phyloP scores from a whole-genome alignment of 2,888 invertebrate genomes.

The Brachyptera putata region DNA sequence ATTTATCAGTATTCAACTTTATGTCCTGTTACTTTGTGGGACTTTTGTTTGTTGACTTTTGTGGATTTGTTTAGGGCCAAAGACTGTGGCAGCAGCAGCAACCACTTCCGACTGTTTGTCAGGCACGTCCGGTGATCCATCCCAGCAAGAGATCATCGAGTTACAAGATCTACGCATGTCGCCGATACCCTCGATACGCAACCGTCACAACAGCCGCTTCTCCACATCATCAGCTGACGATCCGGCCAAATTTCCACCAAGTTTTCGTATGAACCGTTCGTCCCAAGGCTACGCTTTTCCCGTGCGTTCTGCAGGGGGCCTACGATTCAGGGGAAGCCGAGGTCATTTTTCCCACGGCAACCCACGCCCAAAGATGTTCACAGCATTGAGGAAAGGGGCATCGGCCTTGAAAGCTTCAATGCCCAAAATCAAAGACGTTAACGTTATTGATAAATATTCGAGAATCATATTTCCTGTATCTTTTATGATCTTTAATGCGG shows the following conservation, averaged over 20 bases:
- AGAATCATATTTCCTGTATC: slow-evolving; percentile 93
- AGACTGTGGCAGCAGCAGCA: slow-evolving; percentile 4
- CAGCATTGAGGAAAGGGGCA: slow-evolving; percentile 78
- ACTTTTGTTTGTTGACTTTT: too few relatives aligned
- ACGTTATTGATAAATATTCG: slow-evolving; percentile 96
- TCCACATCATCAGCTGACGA: slow-evolving; percentile 46
- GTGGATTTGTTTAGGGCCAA: too few relatives aligned
- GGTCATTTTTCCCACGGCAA: slow-evolving; percentile 20
- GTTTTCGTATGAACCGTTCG: slow-evolving; percentile 68
- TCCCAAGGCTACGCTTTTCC: slow-evolving; percentile 46
- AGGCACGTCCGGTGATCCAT: slow-evolving; percentile 26
- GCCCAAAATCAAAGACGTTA: slow-evolving; percentile 96
- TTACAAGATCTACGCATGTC: slow-evolving; percentile 82
- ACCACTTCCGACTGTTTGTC: slow-evolving; percentile 25
- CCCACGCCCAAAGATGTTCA: slow-evolving; percentile 67
- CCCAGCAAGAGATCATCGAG: slow-evolving; percentile 77
- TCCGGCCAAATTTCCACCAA: slow-evolving; percentile 65
- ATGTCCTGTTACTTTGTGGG: too few relatives aligned
- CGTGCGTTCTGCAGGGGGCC: slow-evolving; percentile 41
- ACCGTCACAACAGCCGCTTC: slow-evolving; percentile 52
- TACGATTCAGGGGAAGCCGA: slow-evolving; percentile 53
- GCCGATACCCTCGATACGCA: slow-evolving; percentile 74
- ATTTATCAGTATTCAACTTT: too few relatives aligned
- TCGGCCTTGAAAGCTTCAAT: slow-evolving; percentile 83
- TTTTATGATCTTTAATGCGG: slow-evolving; percentile 90